Percentiles rank a stretch among this genome's conserved stretches.
These are phyloP conservation scores for Gonatopus flavifemur DNA, from an alignment of 1,140 invertebrate species.

Conservation along the genomic window DNA sequence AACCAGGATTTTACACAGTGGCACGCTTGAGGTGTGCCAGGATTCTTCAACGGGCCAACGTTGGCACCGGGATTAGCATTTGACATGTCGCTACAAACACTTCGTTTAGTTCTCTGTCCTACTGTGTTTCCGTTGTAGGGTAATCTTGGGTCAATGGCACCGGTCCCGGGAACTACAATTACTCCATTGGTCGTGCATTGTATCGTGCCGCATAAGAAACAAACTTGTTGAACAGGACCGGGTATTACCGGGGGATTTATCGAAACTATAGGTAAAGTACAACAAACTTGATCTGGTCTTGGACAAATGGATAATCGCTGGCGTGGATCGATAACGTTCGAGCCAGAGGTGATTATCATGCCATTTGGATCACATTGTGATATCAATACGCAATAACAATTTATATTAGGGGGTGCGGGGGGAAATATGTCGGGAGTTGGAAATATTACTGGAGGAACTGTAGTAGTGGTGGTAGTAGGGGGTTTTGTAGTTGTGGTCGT, in stretches of 20 bases:
- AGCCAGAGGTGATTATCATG: slow-evolving; percentile 38
- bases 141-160: slow-evolving; percentile 28
- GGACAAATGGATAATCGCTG: slow-evolving; percentile 26
- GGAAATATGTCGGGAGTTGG: slow-evolving; percentile 5
- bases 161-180: slow-evolving; percentile 13
- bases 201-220: slow-evolving; percentile 10
- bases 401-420: neutral
- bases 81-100: neutral
- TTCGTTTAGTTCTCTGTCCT: neutral
- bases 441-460: slow-evolving; percentile 4
- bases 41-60: slow-evolving; percentile 15
- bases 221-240: slow-evolving; percentile 5
- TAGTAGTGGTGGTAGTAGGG: slow-evolving; percentile 19
- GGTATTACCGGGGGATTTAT: neutral
- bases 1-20: slow-evolving; percentile 34
- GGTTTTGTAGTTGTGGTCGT: neutral
- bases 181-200: slow-evolving; percentile 13
- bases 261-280: slow-evolving; percentile 17
- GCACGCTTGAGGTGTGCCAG: slow-evolving; percentile 38
- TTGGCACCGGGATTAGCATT: slow-evolving; percentile 1
- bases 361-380: slow-evolving; percentile 55
- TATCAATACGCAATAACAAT: slow-evolving; percentile 51
- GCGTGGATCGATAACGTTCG: slow-evolving; percentile 41
- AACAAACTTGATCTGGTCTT: slow-evolving; percentile 23
- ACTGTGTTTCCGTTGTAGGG: neutral